Percentiles rank a stretch among this genome's conserved stretches.
phyloP scores from a whole-genome alignment of 2,113 vertebrate genomes.

The Piprites chloris region DNA sequence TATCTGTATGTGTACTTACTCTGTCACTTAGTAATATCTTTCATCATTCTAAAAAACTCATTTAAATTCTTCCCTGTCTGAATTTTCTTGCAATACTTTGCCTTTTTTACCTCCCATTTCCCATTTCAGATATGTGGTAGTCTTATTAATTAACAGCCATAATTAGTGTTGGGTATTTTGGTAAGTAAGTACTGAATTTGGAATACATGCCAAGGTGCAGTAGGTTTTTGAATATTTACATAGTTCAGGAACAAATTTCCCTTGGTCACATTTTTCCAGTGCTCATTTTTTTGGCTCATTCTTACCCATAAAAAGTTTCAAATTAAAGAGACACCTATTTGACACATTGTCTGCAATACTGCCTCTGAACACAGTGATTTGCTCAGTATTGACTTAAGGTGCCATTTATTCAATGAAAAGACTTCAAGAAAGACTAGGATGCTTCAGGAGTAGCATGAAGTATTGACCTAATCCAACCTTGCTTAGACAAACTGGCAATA shows the following conservation, averaged over 20 bases:
- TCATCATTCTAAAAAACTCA: not conserved
- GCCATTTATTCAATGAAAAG: conserved; percentile 28
- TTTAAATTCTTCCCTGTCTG: not conserved
- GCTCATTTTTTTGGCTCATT: not conserved
- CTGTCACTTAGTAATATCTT: not conserved
- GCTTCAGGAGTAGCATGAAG: conserved; percentile 11
- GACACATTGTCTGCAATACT: not conserved
- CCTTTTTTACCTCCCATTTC: not conserved
- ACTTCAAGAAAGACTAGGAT: conserved; percentile 6
- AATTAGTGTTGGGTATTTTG: not conserved
- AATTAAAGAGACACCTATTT: conserved; percentile 14
- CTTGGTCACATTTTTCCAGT: not conserved
- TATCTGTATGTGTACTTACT: fast-evolving
- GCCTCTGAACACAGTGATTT: conserved; percentile 26
- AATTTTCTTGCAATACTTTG: not conserved
- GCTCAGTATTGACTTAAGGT: conserved; percentile 14
- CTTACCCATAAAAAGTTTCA: not conserved
- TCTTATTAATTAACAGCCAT: not conserved
- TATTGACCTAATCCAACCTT: conserved; percentile 43
- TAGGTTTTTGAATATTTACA: not conserved
- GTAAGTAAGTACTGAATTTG: not conserved
- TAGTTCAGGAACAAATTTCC: not conserved
- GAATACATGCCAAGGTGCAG: not conserved
- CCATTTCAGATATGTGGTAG: not conserved
- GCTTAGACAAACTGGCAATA: conserved; percentile 29